A percentile compares a stretch with the other conserved stretches of the same genome.
phyloP scores from a whole-genome alignment of 2,888 invertebrate species.

The Trimorus sp. region DNA sequence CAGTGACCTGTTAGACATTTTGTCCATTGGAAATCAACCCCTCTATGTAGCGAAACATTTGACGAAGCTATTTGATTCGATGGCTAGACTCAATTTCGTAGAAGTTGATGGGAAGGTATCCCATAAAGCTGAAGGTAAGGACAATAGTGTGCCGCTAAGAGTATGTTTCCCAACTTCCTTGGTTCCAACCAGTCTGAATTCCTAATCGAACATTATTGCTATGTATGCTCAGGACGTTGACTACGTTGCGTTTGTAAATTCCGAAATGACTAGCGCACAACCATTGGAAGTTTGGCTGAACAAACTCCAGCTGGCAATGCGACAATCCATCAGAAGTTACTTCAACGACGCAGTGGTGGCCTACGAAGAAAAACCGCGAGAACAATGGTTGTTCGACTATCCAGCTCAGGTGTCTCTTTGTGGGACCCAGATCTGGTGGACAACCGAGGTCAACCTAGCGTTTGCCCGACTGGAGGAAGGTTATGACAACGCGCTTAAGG shows the following conservation, averaged over 20 bases:
- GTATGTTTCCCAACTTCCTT: too few species aligned
- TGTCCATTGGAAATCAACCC: conserved; percentile 98
- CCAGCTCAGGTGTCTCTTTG: conserved; percentile 95
- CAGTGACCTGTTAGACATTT: conserved; percentile 95
- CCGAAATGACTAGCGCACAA: conserved; percentile 91
- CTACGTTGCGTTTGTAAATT: conserved; percentile 89
- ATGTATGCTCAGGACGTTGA: conserved; percentile 98
- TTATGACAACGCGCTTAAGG: conserved; percentile 95
- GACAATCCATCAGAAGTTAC: conserved; percentile 89
- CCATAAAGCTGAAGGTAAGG: conserved; percentile 69
- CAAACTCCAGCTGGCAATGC: conserved; percentile 92
- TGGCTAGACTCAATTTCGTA: conserved; percentile 92
- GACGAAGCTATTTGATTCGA: conserved; percentile 97
- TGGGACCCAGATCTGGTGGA: conserved; percentile 98
- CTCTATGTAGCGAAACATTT: conserved; percentile 93
- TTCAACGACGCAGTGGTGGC: conserved; percentile 90
- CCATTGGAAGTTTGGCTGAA: conserved; percentile 96
- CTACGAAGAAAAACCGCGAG: conserved; percentile 94
- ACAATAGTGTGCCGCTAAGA: too few species aligned
- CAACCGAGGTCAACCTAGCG: conserved; percentile 94
- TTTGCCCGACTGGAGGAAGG: conserved; percentile 95
- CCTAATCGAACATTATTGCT: conserved; percentile 80
- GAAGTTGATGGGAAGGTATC: conserved; percentile 82
- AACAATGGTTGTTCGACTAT: conserved; percentile 96
- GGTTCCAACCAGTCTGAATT: too few species aligned